Evolutionary conservation across 23 tunicate genomes (phyloP).

Genomic region (Halocynthia roretzi): DNA sequence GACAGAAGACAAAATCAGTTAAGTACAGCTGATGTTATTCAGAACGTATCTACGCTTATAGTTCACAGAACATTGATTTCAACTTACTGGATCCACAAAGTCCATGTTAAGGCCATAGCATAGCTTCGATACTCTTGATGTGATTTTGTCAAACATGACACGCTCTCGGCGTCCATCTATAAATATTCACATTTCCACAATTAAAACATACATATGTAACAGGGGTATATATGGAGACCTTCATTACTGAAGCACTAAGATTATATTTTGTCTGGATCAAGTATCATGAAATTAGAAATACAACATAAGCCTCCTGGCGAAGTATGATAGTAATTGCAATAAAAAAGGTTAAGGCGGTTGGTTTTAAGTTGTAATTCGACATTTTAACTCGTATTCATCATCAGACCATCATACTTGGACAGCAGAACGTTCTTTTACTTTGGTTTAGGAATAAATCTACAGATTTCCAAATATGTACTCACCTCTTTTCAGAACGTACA

Average conservation of each 20-base stretch:
- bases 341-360: background rate
- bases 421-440: too few relatives aligned
- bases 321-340: too few relatives aligned
- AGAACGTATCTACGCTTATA: background rate
- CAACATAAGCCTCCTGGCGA: too few relatives aligned
- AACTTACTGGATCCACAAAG: slow-evolving; percentile 74
- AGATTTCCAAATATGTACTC: slow-evolving; percentile 3
- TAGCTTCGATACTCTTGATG: slow-evolving; percentile 89
- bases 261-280: background rate
- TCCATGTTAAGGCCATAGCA: slow-evolving; percentile 98
- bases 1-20: background rate
- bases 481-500: slow-evolving; percentile 67
- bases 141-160: slow-evolving; percentile 96
- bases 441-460: too few relatives aligned
- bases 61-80: background rate
- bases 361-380: too few relatives aligned
- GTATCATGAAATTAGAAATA: too few relatives aligned
- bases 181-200: slow-evolving; percentile 9
- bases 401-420: too few relatives aligned
- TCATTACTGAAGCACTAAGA: background rate
- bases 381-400: too few relatives aligned
- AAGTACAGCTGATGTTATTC: background rate
- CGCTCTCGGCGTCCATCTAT: slow-evolving; percentile 89
- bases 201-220: too few relatives aligned
- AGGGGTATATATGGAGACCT: background rate